Base-by-base conservation (phyloP, 2,113 vertebrate species). In the Microtus richardsoni region DNA sequence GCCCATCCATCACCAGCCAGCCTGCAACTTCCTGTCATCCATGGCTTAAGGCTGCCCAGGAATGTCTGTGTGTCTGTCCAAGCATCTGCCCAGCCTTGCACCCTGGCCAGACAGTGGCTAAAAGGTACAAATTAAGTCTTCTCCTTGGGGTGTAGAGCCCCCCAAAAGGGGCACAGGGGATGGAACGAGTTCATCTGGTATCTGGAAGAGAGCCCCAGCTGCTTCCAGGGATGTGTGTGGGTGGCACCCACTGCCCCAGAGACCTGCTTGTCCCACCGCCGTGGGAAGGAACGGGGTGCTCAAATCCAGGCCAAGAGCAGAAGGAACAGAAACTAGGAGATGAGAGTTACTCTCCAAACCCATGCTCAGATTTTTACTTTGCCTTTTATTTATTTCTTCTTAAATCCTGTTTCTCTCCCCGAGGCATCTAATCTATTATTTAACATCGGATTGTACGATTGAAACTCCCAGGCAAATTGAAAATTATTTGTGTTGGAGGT, bases 301-400 rank as follows among this genome's bases (percentile, higher is more conserved):
- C 0, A 1, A 28, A 78, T 0, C 7, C 52, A 22, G 82, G 79
- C 79, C 41, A 47, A 90, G 49, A 87, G 71, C 36, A 22, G 68
- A 87, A 41, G 88, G 58, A 87, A 70, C 36, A 22, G 68, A 89
- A 41, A 84, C 90, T 21, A 0, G 14, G 1, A 83, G 82, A 91
- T 52, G 21, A 68, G 62, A 66, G 39, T 77, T 52, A 13, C 28
- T 94, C 91, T 85, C 62, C 19, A 28, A 82, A 39, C 73, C 58
- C 13, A 58, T 80, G 82, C 88, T 90, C 96, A 89, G 97, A 95
- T 96, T 97, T 95, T 95, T 95, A 83, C 94, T 96, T 97, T 97
- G 97, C 74, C 75, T 97, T 97, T 96, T 97, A 97, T 97, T 98
- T 98, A 97, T 97, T 98, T 97, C 96, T 98, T 97, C 95, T 98